phyloP scores from a whole-genome alignment of 2,797 vertebrate species.

The Geotria australis region DNA sequence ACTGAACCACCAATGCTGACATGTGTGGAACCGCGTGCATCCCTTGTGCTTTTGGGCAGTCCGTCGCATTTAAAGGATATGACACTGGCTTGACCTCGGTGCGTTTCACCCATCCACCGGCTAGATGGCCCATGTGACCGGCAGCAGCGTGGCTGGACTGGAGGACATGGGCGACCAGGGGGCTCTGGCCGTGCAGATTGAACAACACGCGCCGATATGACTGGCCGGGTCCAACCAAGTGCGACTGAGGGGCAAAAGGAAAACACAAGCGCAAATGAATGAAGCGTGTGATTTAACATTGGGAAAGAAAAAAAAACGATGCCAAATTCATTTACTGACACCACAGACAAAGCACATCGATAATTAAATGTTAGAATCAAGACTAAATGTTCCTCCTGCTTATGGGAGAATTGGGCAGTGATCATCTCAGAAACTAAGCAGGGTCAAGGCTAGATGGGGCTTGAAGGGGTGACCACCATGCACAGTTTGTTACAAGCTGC shows the following conservation, averaged over 20 bases:
- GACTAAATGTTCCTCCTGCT: too few relatives aligned
- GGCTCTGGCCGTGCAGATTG: slow-evolving; percentile 8
- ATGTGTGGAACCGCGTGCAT: slow-evolving; percentile 7
- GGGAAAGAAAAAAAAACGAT: too few relatives aligned
- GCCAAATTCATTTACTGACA: too few relatives aligned
- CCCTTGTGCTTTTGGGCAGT: slow-evolving; percentile 3
- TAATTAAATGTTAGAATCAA: too few relatives aligned
- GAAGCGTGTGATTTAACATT: too few relatives aligned
- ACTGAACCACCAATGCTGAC: background rate
- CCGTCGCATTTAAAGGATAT: slow-evolving; percentile 9
- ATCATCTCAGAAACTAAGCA: too few relatives aligned
- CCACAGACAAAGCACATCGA: too few relatives aligned
- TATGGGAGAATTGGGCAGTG: too few relatives aligned
- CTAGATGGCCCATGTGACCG: slow-evolving; percentile 1
- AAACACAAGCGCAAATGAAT: too few relatives aligned
- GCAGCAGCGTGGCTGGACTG: slow-evolving; percentile 3
- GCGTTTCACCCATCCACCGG: slow-evolving; percentile 4
- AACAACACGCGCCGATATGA: slow-evolving; percentile 8
- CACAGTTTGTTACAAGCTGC: too few relatives aligned
- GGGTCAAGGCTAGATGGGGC: too few relatives aligned
- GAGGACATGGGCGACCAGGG: slow-evolving; percentile 9
- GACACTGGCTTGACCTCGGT: slow-evolving; percentile 6
- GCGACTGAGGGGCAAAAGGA: slow-evolving; percentile 4
- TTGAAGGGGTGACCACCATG: too few relatives aligned
- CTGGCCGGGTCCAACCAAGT: slow-evolving; percentile 5